Conservation (phyloP, 1,140 invertebrate genomes). For the Drosophila baimaii region DNA sequence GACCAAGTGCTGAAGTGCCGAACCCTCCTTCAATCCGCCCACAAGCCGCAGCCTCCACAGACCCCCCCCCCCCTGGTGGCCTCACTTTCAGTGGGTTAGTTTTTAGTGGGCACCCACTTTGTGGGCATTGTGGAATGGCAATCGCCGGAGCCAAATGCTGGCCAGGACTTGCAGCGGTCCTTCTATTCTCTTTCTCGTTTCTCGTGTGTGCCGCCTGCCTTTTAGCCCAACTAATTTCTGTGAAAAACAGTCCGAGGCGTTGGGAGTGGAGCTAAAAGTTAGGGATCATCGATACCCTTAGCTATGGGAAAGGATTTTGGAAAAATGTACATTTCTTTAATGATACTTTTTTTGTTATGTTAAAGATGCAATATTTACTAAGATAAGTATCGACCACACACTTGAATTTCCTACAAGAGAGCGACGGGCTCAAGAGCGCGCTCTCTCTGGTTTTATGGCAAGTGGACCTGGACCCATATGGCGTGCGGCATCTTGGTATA, state of each 20-base stretch:
- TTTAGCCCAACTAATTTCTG: conserved; percentile 76
- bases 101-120: conserved; percentile 79
- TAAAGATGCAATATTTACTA: too few species aligned
- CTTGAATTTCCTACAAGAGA: too few species aligned
- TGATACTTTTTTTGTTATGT: too few species aligned
- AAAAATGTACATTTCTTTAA: too few species aligned
- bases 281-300: conserved; percentile 3
- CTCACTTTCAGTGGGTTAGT: conserved; percentile 61
- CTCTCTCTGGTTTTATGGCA: too few species aligned
- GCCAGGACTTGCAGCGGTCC: conserved; percentile 23
- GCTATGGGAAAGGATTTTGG: too few species aligned
- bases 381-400: too few species aligned
- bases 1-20: conserved; percentile 78
- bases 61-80: background rate
- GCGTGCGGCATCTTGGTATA: too few species aligned
- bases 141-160: conserved; percentile 40
- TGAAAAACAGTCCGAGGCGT: conserved; percentile 9
- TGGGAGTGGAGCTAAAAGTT: background rate
- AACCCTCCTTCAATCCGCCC: conserved; percentile 19
- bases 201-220: conserved; percentile 60
- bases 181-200: conserved; percentile 6
- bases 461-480: too few species aligned
- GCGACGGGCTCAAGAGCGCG: too few species aligned
- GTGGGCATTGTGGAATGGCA: conserved; percentile 64
- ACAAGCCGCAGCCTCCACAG: conserved; percentile 20